These are phyloP conservation scores for Acanthochromis polyacanthus DNA, from an alignment of 2,113 vertebrate species.

Conservation along the genomic window DNA sequence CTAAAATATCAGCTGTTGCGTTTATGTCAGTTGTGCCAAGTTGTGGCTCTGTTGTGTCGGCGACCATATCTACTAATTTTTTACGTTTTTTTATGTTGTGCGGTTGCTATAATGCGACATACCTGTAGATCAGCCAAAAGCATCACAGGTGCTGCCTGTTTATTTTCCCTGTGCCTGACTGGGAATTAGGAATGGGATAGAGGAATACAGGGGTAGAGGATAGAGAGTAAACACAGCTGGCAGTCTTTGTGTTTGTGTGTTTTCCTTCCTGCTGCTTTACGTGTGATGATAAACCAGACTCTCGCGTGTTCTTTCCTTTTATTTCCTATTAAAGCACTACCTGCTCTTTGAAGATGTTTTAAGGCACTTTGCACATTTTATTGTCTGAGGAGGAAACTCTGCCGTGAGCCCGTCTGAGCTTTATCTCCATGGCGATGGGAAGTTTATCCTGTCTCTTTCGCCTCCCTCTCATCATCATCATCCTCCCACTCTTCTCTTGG, in stretches of 20 bases:
- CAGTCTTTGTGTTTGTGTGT: slow-evolving; percentile 36
- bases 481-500: slow-evolving; percentile 50
- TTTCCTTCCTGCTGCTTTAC: slow-evolving; percentile 42
- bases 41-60: background rate
- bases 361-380: slow-evolving; percentile 3
- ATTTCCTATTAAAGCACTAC: slow-evolving; percentile 28
- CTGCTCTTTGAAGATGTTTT: slow-evolving; percentile 21
- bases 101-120: background rate
- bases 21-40: background rate
- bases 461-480: slow-evolving; percentile 42
- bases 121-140: slow-evolving; percentile 26
- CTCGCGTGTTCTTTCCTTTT: slow-evolving; percentile 22
- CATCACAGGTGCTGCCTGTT: slow-evolving; percentile 65
- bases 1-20: background rate
- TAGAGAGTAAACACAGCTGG: slow-evolving; percentile 77
- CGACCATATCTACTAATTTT: background rate
- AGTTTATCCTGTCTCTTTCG: slow-evolving; percentile 47
- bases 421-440: slow-evolving; percentile 61
- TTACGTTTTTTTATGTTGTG: background rate
- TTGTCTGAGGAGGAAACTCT: slow-evolving; percentile 30
- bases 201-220: slow-evolving; percentile 51
- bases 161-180: slow-evolving; percentile 64
- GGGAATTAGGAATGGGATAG: slow-evolving; percentile 63
- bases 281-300: slow-evolving; percentile 24
- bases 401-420: slow-evolving; percentile 20